Percentiles rank a stretch among this genome's conserved stretches.
Conservation (phyloP, 2,797 vertebrate genomes). For the Pogonophryne albipinna region DNA sequence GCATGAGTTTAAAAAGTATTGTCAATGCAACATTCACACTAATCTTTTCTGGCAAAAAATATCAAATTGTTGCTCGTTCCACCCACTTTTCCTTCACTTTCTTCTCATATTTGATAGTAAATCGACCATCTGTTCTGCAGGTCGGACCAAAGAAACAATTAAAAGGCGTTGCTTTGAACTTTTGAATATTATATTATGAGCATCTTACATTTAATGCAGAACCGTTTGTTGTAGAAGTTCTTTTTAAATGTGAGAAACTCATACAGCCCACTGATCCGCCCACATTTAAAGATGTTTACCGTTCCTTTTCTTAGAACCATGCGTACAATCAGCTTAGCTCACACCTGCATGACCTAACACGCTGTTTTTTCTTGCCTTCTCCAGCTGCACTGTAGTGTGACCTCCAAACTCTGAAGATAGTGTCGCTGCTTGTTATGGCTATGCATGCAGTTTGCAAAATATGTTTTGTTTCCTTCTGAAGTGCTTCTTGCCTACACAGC, state of each 20-base stretch:
- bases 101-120: not conserved
- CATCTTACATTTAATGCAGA: too few species aligned
- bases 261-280: not conserved
- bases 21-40: too few species aligned
- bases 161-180: not conserved
- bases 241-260: not conserved
- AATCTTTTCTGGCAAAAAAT: too few species aligned
- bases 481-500: not conserved
- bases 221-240: too few species aligned
- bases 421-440: not conserved
- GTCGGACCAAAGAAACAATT: not conserved
- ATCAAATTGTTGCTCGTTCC: too few species aligned
- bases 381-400: not conserved
- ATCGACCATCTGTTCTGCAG: too few species aligned
- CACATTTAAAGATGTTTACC: not conserved
- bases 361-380: not conserved
- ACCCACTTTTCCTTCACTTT: not conserved
- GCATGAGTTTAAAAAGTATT: too few species aligned
- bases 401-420: not conserved
- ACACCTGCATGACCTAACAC: slow-evolving; percentile 36
- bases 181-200: too few species aligned
- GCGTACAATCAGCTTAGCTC: not conserved
- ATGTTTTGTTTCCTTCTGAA: slow-evolving; percentile 6
- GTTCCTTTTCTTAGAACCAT: not conserved
- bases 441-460: not conserved